A percentile compares a stretch with the other conserved stretches of the same genome.
These are phyloP conservation scores for Tribolium madens DNA, from an alignment of 1,140 invertebrate species.

Conservation along the genomic window DNA sequence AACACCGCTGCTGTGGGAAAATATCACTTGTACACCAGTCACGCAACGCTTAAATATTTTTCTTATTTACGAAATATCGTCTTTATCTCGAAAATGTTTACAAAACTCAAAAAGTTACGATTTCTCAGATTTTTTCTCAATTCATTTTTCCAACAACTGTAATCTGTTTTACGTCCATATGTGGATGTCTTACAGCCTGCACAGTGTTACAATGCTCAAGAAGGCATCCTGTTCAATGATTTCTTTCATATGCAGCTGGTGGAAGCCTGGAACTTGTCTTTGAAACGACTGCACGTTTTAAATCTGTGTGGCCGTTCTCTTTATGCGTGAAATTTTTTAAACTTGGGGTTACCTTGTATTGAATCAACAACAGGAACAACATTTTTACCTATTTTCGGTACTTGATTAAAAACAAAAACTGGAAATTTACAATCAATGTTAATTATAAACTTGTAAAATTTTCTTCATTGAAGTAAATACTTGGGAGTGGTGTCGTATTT, in stretches of 20 bases:
- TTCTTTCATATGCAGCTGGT: slow-evolving; percentile 31
- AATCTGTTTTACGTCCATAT: slow-evolving; percentile 22
- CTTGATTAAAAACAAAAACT: background rate
- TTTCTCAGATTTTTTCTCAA: background rate
- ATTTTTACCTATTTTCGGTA: background rate
- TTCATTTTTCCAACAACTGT: background rate
- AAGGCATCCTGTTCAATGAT: slow-evolving; percentile 29
- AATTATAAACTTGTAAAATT: background rate
- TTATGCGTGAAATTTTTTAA: slow-evolving; percentile 15
- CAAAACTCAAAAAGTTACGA: no score
- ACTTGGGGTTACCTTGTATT: background rate
- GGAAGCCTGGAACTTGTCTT: slow-evolving; percentile 30
- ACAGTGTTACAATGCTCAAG: slow-evolving; percentile 22
- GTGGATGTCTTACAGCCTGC: slow-evolving; percentile 15
- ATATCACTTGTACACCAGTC: slow-evolving; percentile 50
- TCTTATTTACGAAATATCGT: slow-evolving; percentile 30
- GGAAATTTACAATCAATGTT: background rate
- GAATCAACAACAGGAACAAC: background rate
- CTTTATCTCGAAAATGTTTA: slow-evolving; percentile 19
- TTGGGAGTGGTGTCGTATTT: background rate
- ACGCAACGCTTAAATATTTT: slow-evolving; percentile 41
- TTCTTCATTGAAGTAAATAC: background rate
- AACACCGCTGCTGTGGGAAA: slow-evolving; percentile 55
- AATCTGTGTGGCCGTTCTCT: slow-evolving; percentile 24
- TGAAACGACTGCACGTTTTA: slow-evolving; percentile 21